Conservation (phyloP, 2,113 vertebrate species). For the Apteryx owenii region DNA sequence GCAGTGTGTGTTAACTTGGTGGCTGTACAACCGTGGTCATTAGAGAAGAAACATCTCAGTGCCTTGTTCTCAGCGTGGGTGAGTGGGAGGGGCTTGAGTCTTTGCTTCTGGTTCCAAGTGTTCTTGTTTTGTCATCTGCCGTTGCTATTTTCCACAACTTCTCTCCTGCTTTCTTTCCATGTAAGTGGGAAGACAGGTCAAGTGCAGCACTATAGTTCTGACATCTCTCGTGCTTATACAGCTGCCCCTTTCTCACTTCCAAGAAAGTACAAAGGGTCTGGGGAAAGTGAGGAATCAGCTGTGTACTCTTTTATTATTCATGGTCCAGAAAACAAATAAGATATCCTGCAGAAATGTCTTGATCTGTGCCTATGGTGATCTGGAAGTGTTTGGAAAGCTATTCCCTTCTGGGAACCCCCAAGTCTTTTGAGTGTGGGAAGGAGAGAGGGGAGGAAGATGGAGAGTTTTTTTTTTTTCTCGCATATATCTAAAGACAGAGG, state of each 20-base stretch:
- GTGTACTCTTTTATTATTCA: not conserved
- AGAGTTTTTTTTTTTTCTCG: conserved; percentile 62
- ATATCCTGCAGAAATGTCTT: conserved; percentile 19
- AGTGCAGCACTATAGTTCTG: conserved; percentile 19
- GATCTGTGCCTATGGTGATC: conserved; percentile 4
- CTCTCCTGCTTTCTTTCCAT: conserved; percentile 55
- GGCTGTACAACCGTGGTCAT: not conserved
- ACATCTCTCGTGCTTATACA: not conserved
- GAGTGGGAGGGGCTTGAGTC: conserved; percentile 51
- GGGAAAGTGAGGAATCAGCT: conserved; percentile 19
- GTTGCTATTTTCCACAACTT: conserved; percentile 51
- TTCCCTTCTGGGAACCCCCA: not conserved
- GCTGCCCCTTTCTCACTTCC: not conserved
- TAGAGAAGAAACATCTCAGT: conserved; percentile 4
- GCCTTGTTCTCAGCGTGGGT: not conserved
- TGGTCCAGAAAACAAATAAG: conserved; percentile 15
- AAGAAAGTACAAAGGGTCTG: conserved; percentile 4
- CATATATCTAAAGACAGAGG: conserved; percentile 80
- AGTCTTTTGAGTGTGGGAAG: conserved; percentile 26
- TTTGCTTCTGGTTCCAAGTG: conserved; percentile 40
- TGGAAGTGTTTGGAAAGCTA: conserved; percentile 37
- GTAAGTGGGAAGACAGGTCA: conserved; percentile 39
- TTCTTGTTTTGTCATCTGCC: conserved; percentile 51
- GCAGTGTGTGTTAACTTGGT: not conserved
- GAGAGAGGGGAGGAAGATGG: conserved; percentile 55